These are phyloP conservation scores for Garrulus glandarius DNA, from an alignment of 2,797 vertebrate species.

Conservation along the genomic window DNA sequence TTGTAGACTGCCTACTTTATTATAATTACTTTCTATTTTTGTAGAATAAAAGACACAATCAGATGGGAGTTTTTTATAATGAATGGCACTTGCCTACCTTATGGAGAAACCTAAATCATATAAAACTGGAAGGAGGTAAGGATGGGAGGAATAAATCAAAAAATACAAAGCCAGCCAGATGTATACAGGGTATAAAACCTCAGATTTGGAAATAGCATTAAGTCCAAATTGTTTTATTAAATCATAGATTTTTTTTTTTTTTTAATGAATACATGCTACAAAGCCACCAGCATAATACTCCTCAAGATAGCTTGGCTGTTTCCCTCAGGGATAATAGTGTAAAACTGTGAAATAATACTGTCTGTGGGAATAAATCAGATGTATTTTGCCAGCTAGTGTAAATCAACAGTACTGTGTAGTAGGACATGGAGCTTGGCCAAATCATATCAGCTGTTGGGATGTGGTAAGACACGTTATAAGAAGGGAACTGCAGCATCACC, in stretches of 20 bases:
- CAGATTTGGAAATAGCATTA: neutral
- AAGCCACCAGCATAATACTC: neutral
- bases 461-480: neutral
- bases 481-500: neutral
- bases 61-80: neutral
- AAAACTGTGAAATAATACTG: neutral
- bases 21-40: neutral
- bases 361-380: neutral
- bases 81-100: neutral
- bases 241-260: neutral
- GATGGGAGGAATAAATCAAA: neutral
- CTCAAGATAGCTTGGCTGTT: neutral
- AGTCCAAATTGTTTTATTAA: neutral
- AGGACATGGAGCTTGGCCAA: neutral
- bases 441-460: neutral
- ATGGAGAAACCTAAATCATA: neutral
- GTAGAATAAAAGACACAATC: neutral
- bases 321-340: neutral
- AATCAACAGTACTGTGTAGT: neutral
- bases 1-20: neutral
- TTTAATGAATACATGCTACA: neutral
- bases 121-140: neutral
- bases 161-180: neutral
- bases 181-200: neutral
- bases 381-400: neutral